Evolutionary conservation across 2,113 vertebrate species (phyloP), one percentile per base, ranked within the genome.

Genomic region (Urocolius indicus): DNA sequence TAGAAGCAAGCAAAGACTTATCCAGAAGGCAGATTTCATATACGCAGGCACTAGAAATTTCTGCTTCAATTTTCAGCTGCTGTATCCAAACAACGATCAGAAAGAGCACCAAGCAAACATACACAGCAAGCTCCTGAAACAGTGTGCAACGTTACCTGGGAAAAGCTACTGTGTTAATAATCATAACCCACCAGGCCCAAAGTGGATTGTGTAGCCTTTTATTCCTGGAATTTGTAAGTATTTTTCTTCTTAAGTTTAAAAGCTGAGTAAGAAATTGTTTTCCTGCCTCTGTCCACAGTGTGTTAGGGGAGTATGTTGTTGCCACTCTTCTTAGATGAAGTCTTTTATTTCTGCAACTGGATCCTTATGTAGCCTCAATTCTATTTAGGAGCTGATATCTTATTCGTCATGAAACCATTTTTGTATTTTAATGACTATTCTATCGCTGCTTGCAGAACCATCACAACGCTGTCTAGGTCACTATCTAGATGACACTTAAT

Each of bases 341-440:
- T 89, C 43, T 95, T 94, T 93, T 94, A 95, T 89, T 94, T 84
- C 93, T 94, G 95, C 91, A 95, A 89, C 78, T 52, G 89, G 93
- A 95, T 95, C 95, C 91, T 91, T 91, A 18, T 0, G 17, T 87
- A 94, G 89, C 84, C 93, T 89, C 87, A 79, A 45, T 76, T 74
- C 91, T 93, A 85, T 95, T 96, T 93, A 90, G 71, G 59, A 93
- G 46, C 71, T 21, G 26, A 66, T 58, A 66, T 85, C 71, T 94
- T 82, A 84, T 76, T 96, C 89, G 84, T 95, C 32, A 55, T 79
- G 19, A 87, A 89, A 95, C 79, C 29, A 66, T 71, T 65, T 91
- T 90, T 80, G 20, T 54, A 85, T 91, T 91, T 95, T 63, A 84
- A 91, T 58, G 21, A 49, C 66, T 43, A 10, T 62, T 72, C 67